Evolutionary conservation across 2,113 vertebrate species (phyloP), one percentile per base, ranked within the genome.

Genomic region (Percina caprodes): DNA sequence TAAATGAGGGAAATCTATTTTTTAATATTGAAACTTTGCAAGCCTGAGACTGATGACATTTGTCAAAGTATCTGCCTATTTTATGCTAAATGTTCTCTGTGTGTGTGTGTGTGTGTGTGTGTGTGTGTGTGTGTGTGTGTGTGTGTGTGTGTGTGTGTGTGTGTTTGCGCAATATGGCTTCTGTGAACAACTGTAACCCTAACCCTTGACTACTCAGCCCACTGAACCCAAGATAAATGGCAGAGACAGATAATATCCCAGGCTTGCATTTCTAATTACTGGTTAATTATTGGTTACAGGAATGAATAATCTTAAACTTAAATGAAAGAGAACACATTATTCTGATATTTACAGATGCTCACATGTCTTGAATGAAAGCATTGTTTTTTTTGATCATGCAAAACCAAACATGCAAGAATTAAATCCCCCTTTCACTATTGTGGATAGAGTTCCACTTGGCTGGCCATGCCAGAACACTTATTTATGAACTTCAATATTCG

Each of bases 131-230:
- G 26, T 30, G 26, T 30, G 26, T 30, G 26, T 30, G 26, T 30
- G 30, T 30, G 30, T 30, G 30, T 30, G 30, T 30, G 30, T 30
- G 30, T 4, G 30, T 4, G 30, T 30, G 30, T 30, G 30, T 4
- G 30, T 4, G 30, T n/a, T n/a, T 30, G 30, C 3, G 30, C 3
- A 4, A 30, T 30, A 30, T 3, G 2, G 30, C 30, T 3, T 62
- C 30, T 42, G 58, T 79, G 33, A 82, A 35, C 54, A 23, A 62
- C 13, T 69, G 91, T 79, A 88, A 85, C 5, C 51, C 62, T 68
- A 86, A 65, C 19, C 71, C 14, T n/a, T 45, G 52, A 76, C 56
- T 65, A n/a, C 66, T 23, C 18, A 35, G 68, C 45, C 78, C 55
- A 6, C 26, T 3, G 5, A 54, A 70, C 39, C 66, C 61, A 23